phyloP scores from a whole-genome alignment of 2,888 invertebrate species.

The Troides oblongomaculatus region DNA sequence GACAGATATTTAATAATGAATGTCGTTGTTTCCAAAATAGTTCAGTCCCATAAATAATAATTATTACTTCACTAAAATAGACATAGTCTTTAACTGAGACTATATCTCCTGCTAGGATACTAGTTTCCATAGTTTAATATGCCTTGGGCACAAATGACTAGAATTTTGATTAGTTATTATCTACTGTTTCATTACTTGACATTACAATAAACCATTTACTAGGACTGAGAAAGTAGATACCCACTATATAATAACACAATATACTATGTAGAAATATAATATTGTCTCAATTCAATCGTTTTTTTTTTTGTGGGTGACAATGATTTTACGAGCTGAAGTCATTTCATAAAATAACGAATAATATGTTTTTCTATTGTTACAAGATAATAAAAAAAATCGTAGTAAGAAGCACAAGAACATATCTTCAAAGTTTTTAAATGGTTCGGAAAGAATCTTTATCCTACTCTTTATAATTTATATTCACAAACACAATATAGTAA shows the following conservation, averaged over 20 bases:
- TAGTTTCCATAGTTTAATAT: slow-evolving; percentile 4
- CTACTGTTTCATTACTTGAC: slow-evolving; percentile 5
- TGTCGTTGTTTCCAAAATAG: not conserved
- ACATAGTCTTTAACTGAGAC: slow-evolving; percentile 12
- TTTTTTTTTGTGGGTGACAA: too few species aligned
- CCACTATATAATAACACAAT: not conserved
- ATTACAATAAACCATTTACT: slow-evolving; percentile 2
- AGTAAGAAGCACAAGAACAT: too few species aligned
- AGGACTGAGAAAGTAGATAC: not conserved
- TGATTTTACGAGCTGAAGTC: too few species aligned
- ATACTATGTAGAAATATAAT: not conserved
- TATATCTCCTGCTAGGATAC: not conserved
- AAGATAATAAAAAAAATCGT: too few species aligned
- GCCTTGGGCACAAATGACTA: slow-evolving; percentile 17
- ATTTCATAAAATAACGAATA: too few species aligned
- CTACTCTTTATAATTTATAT: too few species aligned
- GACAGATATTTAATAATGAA: not conserved
- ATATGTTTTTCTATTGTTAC: too few species aligned
- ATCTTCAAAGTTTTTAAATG: too few species aligned
- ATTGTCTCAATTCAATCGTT: not conserved
- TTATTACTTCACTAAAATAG: slow-evolving; percentile 16
- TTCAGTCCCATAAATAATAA: slow-evolving; percentile 6
- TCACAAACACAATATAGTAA: too few species aligned
- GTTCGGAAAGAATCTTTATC: too few species aligned
- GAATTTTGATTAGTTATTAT: slow-evolving; percentile 14